Base-by-base conservation (phyloP, 2,888 invertebrate genomes). In the Seira sanloemensis region DNA sequence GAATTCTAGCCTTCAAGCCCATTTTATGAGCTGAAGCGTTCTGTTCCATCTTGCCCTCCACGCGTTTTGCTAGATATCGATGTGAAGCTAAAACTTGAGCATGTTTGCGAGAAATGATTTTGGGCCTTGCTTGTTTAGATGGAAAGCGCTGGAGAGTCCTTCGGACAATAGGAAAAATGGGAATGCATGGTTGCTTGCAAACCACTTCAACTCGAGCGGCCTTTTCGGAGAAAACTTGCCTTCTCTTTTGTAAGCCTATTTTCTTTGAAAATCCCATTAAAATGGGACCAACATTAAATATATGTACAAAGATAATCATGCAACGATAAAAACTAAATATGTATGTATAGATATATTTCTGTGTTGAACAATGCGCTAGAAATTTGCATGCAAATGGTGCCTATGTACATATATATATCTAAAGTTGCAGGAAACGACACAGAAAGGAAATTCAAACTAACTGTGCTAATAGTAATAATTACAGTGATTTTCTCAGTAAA, bases 91-190 rank as follows among this genome's bases (percentile, higher is more conserved):
- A n/a, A n/a, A n/a, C n/a, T n/a, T n/a, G n/a, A n/a, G n/a, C n/a
- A n/a, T n/a, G n/a, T n/a, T n/a, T n/a, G n/a, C n/a, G n/a, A n/a
- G n/a, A n/a, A n/a, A n/a, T n/a, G n/a, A n/a, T n/a, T n/a, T n/a
- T n/a, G n/a, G n/a, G n/a, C n/a, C n/a, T n/a, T n/a, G n/a, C 21
- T 23, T 75, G 37, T 76, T 82, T 37, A 89, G 89, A 76, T 89
- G 89, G 89, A 89, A 89, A 83, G 79, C 89, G 37, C 76, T 88
- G 21, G 86, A 88, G 23, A 58, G 50, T 62, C 87, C 88, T 7
- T 19, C 37, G 65, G 88, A 89, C 78, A 78, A 76, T 54, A 84
- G 79, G 46, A 88, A 86, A 50, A 76, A 88, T 84, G 86, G 86
- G n/a, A 89, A 86, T 74, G 50, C 78, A 12, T 26, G 81, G 25